phyloP scores from a whole-genome alignment of 1,140 invertebrate genomes.

The Teleopsis dalmanni region DNA sequence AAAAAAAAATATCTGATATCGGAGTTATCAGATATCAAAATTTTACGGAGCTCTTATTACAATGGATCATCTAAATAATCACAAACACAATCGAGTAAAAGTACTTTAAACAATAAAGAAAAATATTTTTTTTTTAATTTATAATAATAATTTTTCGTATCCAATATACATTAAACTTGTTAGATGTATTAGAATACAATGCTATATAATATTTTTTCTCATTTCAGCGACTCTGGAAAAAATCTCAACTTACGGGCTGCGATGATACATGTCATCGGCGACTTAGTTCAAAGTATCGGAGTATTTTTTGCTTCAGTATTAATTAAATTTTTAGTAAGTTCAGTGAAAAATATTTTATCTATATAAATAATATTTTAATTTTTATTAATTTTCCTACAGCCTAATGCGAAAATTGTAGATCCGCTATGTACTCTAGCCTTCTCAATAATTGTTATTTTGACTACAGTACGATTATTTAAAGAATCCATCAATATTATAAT shows the following conservation, averaged over 20 bases:
- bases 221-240: constrained; percentile 7
- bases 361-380: constrained; percentile 2
- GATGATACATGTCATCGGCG: constrained; percentile 85
- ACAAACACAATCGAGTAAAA: too few species aligned
- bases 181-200: not conserved
- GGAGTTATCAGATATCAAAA: too few species aligned
- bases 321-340: constrained; percentile 72
- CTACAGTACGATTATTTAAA: constrained; percentile 65
- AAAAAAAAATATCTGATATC: too few species aligned
- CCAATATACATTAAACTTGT: not conserved
- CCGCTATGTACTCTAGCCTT: constrained; percentile 86
- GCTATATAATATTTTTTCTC: not conserved
- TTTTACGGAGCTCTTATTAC: too few species aligned
- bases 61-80: too few species aligned
- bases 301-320: constrained; percentile 76
- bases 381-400: constrained; percentile 46
- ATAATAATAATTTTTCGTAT: not conserved
- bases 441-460: constrained; percentile 73
- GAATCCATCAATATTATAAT: constrained; percentile 71
- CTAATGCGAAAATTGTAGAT: constrained; percentile 69
- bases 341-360: not conserved
- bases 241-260: constrained; percentile 87
- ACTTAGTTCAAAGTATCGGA: constrained; percentile 82
- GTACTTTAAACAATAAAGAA: too few species aligned
- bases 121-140: not conserved